Evolutionary conservation across 2,888 invertebrate species (phyloP), one percentile per base, ranked within the genome.

Genomic region (Cerastis rubricosa): DNA sequence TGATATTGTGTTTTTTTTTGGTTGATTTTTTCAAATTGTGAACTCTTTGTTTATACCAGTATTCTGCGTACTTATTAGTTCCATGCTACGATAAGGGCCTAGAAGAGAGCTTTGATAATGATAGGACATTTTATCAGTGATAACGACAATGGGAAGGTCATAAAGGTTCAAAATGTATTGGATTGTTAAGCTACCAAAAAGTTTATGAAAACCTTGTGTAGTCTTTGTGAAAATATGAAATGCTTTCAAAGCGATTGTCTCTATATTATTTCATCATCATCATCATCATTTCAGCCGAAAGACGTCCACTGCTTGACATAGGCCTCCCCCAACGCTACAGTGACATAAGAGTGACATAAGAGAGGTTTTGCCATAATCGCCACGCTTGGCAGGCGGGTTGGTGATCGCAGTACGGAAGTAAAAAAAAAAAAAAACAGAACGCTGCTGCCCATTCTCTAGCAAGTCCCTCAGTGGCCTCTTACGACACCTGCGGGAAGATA

Each of bases 1-100:
- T 19, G 9, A 4, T 49, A 35, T 47, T 49, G 22, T 29, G 14
- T 74, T 40, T 67, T 29, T 11, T 67, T 61, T 45, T 4, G 12
- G 35, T 66, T 0, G 54, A n/a, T n/a, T n/a, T 71, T 79, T 79
- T 47, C 63, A 6, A 69, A 67, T 67, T 57, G 14, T 3, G 8
- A 51, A 25, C 8, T 74, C 8, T 35, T 65, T 51, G 22, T 54
- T 51, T 5, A 57, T 25, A 17, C 25, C 17, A 25, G 25, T 29
- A 57, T 25, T 57, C 11, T 51, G 51, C 43, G 29, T 61, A 61
- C 40, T 25, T 57, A 14, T 6, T 25, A 57, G 12, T 57, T 57
- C 2, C 1, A 25, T 25, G 7, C 6, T 7, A 25, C 25, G 2
- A 6, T 25, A 25, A 57, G 25, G 14, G 25, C 14, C 14, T 22